A percentile compares a stretch with the other conserved stretches of the same genome.
Conservation (phyloP, 2,888 invertebrate species). For the Pterobdella sp. region DNA sequence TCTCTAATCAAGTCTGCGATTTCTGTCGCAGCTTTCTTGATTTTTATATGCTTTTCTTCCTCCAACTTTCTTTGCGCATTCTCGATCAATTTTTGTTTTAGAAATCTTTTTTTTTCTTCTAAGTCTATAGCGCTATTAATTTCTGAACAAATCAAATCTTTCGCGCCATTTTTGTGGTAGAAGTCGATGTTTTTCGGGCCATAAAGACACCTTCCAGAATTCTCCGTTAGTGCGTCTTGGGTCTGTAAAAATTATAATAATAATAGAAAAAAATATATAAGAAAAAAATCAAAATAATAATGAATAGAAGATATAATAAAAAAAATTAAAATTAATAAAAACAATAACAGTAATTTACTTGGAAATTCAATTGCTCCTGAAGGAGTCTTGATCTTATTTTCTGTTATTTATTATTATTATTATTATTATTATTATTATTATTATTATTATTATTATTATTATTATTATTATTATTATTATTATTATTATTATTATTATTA, state of each 20-base stretch:
- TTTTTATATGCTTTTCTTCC: background rate
- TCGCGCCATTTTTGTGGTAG: background rate
- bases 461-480: background rate
- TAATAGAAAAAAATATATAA: too few relatives aligned
- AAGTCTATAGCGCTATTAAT: background rate
- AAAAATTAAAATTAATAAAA: too few relatives aligned
- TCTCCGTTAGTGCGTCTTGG: too few relatives aligned
- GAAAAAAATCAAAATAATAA: too few relatives aligned
- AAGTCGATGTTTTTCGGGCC: background rate
- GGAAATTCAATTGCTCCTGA: too few relatives aligned
- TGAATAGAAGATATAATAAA: too few relatives aligned
- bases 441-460: background rate
- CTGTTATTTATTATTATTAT: background rate
- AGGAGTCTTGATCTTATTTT: too few relatives aligned
- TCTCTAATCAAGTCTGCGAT: slow-evolving; percentile 10
- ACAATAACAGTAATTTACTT: too few relatives aligned
- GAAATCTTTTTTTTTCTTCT: background rate
- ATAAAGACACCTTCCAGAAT: background rate
- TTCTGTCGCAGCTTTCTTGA: slow-evolving; percentile 15
- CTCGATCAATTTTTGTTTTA: background rate
- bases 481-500: background rate
- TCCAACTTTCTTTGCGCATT: background rate
- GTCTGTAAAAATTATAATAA: too few relatives aligned
- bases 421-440: background rate
- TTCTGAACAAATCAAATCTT: background rate